Base-by-base conservation (phyloP, 2,888 invertebrate species). In the Scaptomyza flava region DNA sequence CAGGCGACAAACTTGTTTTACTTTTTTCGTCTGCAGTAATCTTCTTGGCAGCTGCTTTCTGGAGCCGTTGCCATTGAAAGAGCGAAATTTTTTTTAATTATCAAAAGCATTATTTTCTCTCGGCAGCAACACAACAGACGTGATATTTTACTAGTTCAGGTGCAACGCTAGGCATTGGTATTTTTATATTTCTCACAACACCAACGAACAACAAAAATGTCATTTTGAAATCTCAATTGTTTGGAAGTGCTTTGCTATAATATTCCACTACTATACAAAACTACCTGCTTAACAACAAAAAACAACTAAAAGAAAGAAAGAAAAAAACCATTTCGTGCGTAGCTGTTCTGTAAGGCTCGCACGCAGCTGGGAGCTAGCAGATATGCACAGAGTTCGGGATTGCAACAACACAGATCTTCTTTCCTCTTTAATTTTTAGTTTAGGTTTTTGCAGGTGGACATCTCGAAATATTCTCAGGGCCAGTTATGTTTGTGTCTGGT, bases 141-240 rank as follows among this genome's bases (percentile, higher is more conserved):
- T 46, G 64, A 61, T 75, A 72, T 71, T 51, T 72, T 67, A 65
- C 60, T 63, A 42, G 72, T 60, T 87, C 83, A 77, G 74, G 77
- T 86, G 83, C 74, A 83, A 46, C 72, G 71, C 54, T 68, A 68
- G 52, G 50, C 52, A 46, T 23, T 20, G 70, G 62, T 82, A 77
- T 87, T 83, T 83, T 86, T 85, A 77, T 79, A 79, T 59, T 74
- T 78, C 45, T 52, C 48, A 46, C 46, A 63, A 12, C 11, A 23
- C 17, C 3, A 42, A 12, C 11, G 23, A 9, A 6, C 41, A 57
- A 62, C 53, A 74, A 85, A 84, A 79, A 71, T 89, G 81, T 89
- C 89, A 88, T 66, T 86, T 69, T 57, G 47, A 77, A 68, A 89
- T 83, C 81, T 81, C 75, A 79, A 89, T 89, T 89, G 85, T 87